These are phyloP conservation scores for Amazona ochrocephala DNA, from an alignment of 2,797 vertebrate genomes.

Conservation along the genomic window DNA sequence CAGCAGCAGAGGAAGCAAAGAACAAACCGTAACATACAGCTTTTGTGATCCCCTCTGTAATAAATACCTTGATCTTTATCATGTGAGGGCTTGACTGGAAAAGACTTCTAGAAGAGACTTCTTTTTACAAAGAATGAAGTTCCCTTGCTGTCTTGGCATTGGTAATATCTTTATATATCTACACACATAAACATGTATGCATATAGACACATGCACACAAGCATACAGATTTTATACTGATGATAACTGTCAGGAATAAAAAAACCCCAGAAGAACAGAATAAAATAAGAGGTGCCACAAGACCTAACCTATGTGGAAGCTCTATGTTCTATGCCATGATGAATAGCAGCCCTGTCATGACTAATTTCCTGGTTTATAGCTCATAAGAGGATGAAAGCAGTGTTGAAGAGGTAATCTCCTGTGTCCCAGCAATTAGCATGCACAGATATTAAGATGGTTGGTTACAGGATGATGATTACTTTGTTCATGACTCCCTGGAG, in stretches of 20 bases:
- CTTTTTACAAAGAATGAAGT: neutral
- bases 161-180: neutral
- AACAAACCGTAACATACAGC: neutral
- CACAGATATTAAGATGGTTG: slow-evolving; percentile 32
- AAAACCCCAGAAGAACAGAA: neutral
- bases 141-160: neutral
- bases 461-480: neutral
- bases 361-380: neutral
- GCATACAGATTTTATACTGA: neutral
- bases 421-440: neutral
- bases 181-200: no score
- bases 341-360: neutral
- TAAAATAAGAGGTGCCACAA: neutral
- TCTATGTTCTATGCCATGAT: neutral
- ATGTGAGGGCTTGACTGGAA: neutral
- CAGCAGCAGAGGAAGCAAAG: neutral
- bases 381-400: slow-evolving; percentile 14
- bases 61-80: neutral
- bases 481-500: neutral
- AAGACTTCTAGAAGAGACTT: neutral
- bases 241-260: neutral
- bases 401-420: neutral
- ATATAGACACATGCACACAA: neutral
- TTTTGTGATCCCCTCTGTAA: neutral
- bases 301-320: neutral